Evolutionary conservation across 2,797 vertebrate species (phyloP).

Genomic region (Microctenopoma steveboyesi): DNA sequence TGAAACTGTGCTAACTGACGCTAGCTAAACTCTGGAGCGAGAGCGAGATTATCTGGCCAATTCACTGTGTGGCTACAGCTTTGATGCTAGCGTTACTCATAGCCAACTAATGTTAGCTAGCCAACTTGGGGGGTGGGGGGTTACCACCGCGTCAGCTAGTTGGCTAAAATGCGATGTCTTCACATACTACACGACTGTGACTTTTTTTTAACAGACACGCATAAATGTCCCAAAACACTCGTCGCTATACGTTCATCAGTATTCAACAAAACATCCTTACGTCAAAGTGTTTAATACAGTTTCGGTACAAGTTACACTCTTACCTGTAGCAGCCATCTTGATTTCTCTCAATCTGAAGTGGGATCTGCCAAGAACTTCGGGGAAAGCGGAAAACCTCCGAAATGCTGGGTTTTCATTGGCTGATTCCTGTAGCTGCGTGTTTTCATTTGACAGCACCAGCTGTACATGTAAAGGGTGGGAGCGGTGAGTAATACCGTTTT

Average conservation of each 20-base stretch:
- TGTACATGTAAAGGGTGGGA: slow-evolving; percentile 59
- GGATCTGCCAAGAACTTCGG: slow-evolving; percentile 83
- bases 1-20: slow-evolving; percentile 22
- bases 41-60: slow-evolving; percentile 73
- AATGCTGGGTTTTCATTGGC: slow-evolving; percentile 73
- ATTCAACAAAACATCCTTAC: background rate
- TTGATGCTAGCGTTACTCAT: slow-evolving; percentile 39
- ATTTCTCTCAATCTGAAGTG: slow-evolving; percentile 82
- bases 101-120: slow-evolving; percentile 70
- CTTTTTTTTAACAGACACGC: background rate
- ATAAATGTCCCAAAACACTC: background rate
- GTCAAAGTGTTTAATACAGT: slow-evolving; percentile 30
- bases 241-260: no score
- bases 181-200: slow-evolving; percentile 4
- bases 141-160: slow-evolving; percentile 58
- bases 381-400: slow-evolving; percentile 78
- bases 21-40: slow-evolving; percentile 36
- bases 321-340: slow-evolving; percentile 89
- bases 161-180: slow-evolving; percentile 30
- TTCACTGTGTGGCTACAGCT: slow-evolving; percentile 25
- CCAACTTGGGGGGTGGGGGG: slow-evolving; percentile 31
- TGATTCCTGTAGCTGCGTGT: slow-evolving; percentile 13
- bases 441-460: slow-evolving; percentile 71
- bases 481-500: background rate
- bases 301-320: slow-evolving; percentile 73